A percentile compares a stretch with the other conserved stretches of the same genome.
phyloP scores from a whole-genome alignment of 1,140 invertebrate species.

The Ceratosolen solmsi region DNA sequence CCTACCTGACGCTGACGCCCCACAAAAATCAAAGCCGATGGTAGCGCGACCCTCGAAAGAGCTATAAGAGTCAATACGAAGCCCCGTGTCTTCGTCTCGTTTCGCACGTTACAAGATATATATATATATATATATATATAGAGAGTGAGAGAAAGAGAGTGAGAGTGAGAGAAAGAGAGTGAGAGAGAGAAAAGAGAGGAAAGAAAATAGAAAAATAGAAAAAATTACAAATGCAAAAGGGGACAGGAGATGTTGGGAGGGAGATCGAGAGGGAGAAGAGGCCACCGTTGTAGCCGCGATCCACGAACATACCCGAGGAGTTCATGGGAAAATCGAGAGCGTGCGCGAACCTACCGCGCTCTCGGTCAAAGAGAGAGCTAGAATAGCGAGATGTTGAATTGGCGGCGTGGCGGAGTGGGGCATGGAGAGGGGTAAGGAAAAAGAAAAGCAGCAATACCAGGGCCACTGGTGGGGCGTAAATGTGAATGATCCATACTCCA shows the following conservation, averaged over 20 bases:
- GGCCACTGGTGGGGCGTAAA: slow-evolving; percentile 64
- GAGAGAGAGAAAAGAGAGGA: no score
- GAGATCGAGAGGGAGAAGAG: background rate
- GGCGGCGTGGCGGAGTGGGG: no score
- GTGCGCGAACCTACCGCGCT: slow-evolving; percentile 16
- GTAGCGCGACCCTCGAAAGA: background rate
- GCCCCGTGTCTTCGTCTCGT: background rate
- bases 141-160: no score
- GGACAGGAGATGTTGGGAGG: background rate
- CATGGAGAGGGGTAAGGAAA: slow-evolving; percentile 6
- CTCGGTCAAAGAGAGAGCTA: background rate
- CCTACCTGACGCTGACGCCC: no score
- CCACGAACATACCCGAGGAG: background rate
- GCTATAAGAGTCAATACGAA: background rate
- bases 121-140: no score
- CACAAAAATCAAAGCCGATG: no score
- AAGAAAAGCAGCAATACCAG: slow-evolving; percentile 31
- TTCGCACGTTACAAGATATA: no score
- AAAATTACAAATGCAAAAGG: background rate
- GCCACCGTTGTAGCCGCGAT: background rate
- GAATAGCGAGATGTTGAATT: no score
- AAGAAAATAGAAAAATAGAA: no score
- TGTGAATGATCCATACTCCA: slow-evolving; percentile 69
- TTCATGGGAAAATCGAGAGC: slow-evolving; percentile 28
- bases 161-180: no score